Percentiles rank a stretch among this genome's conserved stretches.
Conservation (phyloP, 2,888 invertebrate species). For the Zygogramma bicolorata region DNA sequence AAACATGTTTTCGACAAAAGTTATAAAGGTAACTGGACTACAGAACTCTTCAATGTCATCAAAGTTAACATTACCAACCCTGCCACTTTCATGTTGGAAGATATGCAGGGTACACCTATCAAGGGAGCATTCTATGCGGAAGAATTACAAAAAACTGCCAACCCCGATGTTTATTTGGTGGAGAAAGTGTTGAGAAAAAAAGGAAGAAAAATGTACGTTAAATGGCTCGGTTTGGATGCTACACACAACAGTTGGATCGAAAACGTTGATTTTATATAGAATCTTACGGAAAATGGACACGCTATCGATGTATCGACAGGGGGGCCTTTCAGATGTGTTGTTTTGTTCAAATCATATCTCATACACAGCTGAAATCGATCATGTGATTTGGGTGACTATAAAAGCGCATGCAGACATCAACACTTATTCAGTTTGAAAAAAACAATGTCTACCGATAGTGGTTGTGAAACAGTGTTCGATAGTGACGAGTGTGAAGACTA, state of each 20-base stretch:
- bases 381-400: not conserved
- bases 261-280: not conserved
- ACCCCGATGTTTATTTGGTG: conserved; percentile 51
- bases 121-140: conserved; percentile 55
- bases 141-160: conserved; percentile 48
- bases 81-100: conserved; percentile 54
- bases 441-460: not conserved
- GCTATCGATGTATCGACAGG: not conserved
- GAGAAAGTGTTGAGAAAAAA: conserved; percentile 30
- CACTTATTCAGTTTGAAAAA: not conserved
- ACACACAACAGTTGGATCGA: not conserved
- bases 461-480: not conserved
- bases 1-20: conserved; percentile 27
- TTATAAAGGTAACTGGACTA: conserved; percentile 51
- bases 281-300: not conserved
- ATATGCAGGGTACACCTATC: conserved; percentile 49
- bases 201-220: conserved; percentile 26
- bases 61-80: conserved; percentile 55
- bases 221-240: conserved; percentile 23
- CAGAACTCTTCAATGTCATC: conserved; percentile 57
- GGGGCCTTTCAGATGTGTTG: not conserved
- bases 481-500: not conserved
- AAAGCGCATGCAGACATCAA: not conserved
- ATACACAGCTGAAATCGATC: not conserved
- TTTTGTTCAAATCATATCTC: not conserved